Evolutionary conservation across 2,888 invertebrate genomes (phyloP).

Genomic region (Nomada fucata): DNA sequence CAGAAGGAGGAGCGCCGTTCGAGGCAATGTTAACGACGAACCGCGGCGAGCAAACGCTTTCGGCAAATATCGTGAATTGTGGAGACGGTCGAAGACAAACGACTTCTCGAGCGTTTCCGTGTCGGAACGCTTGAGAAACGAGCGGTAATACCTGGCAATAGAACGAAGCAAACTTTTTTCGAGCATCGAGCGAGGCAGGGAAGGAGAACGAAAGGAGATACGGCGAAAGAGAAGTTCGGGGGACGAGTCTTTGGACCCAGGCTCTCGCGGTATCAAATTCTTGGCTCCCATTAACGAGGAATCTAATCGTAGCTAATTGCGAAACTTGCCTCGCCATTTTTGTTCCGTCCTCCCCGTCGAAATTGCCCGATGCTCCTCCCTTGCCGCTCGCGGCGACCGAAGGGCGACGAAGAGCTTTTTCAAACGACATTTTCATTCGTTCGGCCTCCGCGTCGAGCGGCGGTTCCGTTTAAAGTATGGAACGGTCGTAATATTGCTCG

Average conservation of each 20-base stretch:
- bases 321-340: too few relatives aligned
- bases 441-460: neutral
- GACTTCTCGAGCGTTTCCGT: constrained; percentile 41
- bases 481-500: neutral
- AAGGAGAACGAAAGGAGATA: neutral
- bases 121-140: constrained; percentile 44
- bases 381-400: too few relatives aligned
- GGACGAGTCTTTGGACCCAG: neutral
- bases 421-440: neutral
- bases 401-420: neutral
- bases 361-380: too few relatives aligned
- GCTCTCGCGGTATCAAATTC: too few relatives aligned
- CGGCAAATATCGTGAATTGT: constrained; percentile 36
- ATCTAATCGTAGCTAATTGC: too few relatives aligned
- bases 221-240: constrained; percentile 20
- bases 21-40: constrained; percentile 23
- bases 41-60: constrained; percentile 37
- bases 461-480: neutral
- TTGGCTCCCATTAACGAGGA: too few relatives aligned
- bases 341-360: too few relatives aligned
- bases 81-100: constrained; percentile 34
- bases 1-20: neutral
- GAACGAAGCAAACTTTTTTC: constrained; percentile 32
- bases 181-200: constrained; percentile 3
- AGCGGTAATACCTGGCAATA: constrained; percentile 54